A percentile compares a stretch with the other conserved stretches of the same genome.
Evolutionary conservation across 2,113 vertebrate species (phyloP).

Genomic region (Centrocercus urophasianus): DNA sequence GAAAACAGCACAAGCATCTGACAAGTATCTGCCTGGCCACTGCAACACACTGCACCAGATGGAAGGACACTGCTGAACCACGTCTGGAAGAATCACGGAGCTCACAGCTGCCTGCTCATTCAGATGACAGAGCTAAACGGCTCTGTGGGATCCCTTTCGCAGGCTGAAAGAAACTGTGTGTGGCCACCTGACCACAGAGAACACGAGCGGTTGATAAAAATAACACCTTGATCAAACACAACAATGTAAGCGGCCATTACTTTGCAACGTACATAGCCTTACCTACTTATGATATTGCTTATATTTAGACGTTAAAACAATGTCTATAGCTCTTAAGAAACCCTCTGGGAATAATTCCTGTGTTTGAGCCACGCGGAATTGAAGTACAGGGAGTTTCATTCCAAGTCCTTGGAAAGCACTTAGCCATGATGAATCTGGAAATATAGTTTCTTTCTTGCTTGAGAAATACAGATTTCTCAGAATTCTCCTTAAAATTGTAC

Average conservation of each 20-base stretch:
- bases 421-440: background rate
- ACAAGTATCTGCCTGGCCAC: accelerated
- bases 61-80: accelerated
- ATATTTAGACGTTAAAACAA: background rate
- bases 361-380: background rate
- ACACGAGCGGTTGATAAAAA: background rate
- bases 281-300: background rate
- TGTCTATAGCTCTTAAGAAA: background rate
- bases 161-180: accelerated
- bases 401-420: background rate
- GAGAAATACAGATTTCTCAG: background rate
- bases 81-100: background rate
- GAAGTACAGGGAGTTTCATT: accelerated
- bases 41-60: accelerated
- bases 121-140: background rate
- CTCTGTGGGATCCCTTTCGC: accelerated
- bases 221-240: background rate
- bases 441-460: background rate
- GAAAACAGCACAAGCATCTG: background rate
- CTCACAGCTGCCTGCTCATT: background rate
- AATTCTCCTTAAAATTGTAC: background rate
- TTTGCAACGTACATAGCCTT: background rate
- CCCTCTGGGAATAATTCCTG: background rate
- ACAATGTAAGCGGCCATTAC: accelerated
- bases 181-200: background rate